A percentile compares a stretch with the other conserved stretches of the same genome.
phyloP scores from a whole-genome alignment of 2,888 invertebrate species.

The Acanthoscelides obtectus region DNA sequence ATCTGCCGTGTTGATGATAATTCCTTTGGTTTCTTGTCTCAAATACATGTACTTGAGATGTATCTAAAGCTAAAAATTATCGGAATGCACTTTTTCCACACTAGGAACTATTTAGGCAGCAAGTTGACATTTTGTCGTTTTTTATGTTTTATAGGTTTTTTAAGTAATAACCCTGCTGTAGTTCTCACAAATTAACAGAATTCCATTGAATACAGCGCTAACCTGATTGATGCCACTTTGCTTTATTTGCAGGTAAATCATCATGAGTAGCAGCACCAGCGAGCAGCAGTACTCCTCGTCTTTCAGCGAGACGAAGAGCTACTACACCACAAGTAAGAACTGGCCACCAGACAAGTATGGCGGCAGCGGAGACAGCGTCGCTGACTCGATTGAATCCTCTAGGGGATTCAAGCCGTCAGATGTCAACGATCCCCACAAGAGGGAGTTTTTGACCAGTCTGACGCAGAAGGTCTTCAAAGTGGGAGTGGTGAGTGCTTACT shows the following conservation, averaged over 20 bases:
- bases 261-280: not conserved
- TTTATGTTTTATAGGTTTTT: too few species aligned
- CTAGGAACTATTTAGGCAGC: too few species aligned
- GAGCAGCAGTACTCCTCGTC: not conserved
- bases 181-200: too few species aligned
- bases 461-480: conserved; percentile 79
- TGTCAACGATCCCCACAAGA: conserved; percentile 75
- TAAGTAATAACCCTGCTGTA: too few species aligned
- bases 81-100: too few species aligned
- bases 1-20: too few species aligned
- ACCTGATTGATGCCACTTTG: too few species aligned
- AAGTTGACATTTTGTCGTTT: too few species aligned
- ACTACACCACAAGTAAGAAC: not conserved
- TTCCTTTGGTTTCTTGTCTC: too few species aligned
- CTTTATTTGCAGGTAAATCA: not conserved
- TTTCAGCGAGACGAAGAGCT: not conserved
- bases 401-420: conserved; percentile 85
- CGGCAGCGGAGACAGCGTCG: conserved; percentile 39
- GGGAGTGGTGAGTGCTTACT: conserved; percentile 76
- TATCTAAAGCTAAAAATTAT: too few species aligned
- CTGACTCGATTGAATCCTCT: conserved; percentile 61
- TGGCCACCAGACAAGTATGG: conserved; percentile 21
- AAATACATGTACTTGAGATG: too few species aligned
- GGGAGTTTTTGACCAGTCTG: conserved; percentile 72
- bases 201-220: too few species aligned